phyloP scores from a whole-genome alignment of 2,113 vertebrate species.

The Rhadina sibilatrix region DNA sequence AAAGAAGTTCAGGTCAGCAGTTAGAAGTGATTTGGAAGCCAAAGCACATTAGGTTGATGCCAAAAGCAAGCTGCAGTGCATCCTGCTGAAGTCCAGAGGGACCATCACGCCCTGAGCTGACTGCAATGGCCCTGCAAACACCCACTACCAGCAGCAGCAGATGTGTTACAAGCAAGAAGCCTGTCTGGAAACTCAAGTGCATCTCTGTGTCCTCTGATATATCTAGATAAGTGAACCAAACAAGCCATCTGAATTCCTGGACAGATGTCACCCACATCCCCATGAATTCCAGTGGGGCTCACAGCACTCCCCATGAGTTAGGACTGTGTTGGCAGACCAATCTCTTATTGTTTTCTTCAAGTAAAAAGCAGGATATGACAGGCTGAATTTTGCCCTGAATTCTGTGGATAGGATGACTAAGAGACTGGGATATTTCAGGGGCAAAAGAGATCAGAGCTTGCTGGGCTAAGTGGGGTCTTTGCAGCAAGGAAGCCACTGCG shows the following conservation, averaged over 20 bases:
- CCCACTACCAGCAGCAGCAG: neutral
- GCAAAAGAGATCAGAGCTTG: neutral
- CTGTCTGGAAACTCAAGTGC: neutral
- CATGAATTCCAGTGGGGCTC: neutral
- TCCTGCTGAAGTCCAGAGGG: neutral
- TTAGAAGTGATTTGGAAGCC: neutral
- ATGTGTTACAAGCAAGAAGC: neutral
- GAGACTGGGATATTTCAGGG: neutral
- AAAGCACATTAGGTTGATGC: rapidly evolving
- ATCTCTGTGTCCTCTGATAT: neutral
- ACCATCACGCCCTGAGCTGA: neutral
- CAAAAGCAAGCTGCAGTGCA: neutral
- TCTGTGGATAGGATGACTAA: neutral
- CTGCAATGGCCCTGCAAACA: neutral
- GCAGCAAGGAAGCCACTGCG: neutral
- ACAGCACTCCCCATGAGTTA: rapidly evolving
- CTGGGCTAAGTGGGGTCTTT: neutral
- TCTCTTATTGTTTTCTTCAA: neutral
- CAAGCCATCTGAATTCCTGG: neutral
- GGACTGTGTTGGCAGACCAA: neutral
- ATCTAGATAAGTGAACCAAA: neutral
- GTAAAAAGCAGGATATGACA: neutral
- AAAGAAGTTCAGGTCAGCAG: neutral
- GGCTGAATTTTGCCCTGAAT: neutral
- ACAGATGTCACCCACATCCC: neutral